phyloP scores from a whole-genome alignment of 2,113 vertebrate genomes.

The Stegostoma tigrinum region DNA sequence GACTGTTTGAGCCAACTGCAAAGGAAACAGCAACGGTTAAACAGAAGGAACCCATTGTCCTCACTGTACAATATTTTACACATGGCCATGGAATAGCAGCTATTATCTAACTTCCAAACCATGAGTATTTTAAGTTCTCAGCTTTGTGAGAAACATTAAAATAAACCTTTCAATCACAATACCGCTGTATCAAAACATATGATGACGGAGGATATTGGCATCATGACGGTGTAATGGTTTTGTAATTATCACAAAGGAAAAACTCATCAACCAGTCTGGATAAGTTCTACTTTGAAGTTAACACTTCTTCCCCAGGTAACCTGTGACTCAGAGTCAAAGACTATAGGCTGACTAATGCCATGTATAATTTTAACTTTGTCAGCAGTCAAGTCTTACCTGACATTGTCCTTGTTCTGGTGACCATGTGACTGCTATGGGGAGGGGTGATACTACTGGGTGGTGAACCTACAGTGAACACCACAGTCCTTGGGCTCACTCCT shows the following conservation, averaged over 20 bases:
- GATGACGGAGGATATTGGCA: not conserved
- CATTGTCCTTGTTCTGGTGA: conserved; percentile 77
- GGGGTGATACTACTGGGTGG: conserved; percentile 80
- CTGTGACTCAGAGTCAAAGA: not conserved
- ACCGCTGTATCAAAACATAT: not conserved
- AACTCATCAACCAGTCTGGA: no score
- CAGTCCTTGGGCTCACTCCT: conserved; percentile 64
- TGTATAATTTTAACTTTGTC: not conserved
- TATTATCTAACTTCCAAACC: not conserved
- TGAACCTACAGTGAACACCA: conserved; percentile 92
- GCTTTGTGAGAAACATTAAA: not conserved
- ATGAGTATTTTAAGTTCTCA: not conserved
- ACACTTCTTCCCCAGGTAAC: not conserved
- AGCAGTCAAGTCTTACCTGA: conserved; percentile 66
- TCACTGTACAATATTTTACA: not conserved
- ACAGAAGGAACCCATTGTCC: not conserved
- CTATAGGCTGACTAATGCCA: not conserved
- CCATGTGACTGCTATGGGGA: conserved; percentile 78
- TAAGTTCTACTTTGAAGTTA: not conserved
- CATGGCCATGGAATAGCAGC: not conserved
- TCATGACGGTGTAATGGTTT: not conserved
- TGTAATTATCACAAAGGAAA: not conserved
- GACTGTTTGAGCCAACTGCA: conserved; percentile 86
- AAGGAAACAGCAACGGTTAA: not conserved
- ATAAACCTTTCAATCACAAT: no score